Conservation (phyloP, 2,888 invertebrate species). For the Ornithoptera priamus region DNA sequence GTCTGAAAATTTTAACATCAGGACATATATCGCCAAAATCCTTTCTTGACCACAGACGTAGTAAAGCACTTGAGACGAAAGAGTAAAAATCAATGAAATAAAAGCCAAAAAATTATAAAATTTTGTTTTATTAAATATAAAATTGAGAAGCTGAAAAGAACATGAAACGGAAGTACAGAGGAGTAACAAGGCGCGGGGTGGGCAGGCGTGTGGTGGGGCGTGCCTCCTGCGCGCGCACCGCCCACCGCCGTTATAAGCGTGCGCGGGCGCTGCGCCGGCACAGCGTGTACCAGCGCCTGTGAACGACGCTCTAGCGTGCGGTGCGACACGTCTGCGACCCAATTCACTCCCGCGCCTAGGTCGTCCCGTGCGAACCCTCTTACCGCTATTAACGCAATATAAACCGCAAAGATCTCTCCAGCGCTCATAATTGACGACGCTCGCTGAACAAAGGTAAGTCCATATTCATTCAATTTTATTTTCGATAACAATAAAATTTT, state of each 20-base stretch:
- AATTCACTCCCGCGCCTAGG: constrained; percentile 33
- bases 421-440: constrained; percentile 19
- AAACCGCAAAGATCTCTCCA: constrained; percentile 32
- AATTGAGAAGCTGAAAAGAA: neutral
- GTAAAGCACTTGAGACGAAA: no score
- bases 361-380: constrained; percentile 21
- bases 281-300: constrained; percentile 50
- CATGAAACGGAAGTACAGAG: constrained; percentile 1
- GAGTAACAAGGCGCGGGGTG: constrained; percentile 31
- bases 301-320: constrained; percentile 46
- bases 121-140: neutral
- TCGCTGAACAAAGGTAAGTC: constrained; percentile 23
- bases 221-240: constrained; percentile 37
- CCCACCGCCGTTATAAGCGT: constrained; percentile 55
- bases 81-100: no score
- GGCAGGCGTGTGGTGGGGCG: constrained; percentile 56
- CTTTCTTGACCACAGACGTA: no score
- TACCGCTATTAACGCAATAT: constrained; percentile 26
- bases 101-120: no score
- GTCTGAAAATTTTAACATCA: no score
- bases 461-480: no score
- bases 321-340: constrained; percentile 39
- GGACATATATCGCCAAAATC: no score
- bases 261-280: constrained; percentile 37
- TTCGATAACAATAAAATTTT: no score